Percentiles rank a stretch among this genome's conserved stretches.
Evolutionary conservation across 2,113 vertebrate genomes (phyloP).

Genomic region (Microcebus griseorufus): DNA sequence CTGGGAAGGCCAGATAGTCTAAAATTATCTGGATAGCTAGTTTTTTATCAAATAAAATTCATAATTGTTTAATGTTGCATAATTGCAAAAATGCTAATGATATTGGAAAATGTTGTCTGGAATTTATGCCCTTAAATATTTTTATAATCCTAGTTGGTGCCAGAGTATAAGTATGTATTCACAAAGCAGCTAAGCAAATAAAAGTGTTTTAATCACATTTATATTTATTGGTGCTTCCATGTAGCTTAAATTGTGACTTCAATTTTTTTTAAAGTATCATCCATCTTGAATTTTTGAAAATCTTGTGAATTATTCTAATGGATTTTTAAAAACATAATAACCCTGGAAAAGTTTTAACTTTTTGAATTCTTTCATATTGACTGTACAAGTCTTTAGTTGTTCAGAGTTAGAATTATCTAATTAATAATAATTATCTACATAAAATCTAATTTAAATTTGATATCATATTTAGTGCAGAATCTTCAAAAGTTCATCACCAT

Average conservation of each 20-base stretch:
- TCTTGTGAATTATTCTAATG: background rate
- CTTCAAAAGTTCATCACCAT: background rate
- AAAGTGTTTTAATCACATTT: constrained; percentile 42
- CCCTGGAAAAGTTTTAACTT: background rate
- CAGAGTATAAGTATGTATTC: background rate
- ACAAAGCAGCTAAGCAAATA: too few species aligned
- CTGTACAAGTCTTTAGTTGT: background rate
- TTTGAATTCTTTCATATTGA: background rate
- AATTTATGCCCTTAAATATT: constrained; percentile 36
- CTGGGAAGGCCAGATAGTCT: background rate
- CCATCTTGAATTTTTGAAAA: constrained; percentile 14
- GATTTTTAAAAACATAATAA: constrained; percentile 8
- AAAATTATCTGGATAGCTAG: constrained; percentile 41
- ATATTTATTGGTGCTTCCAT: background rate
- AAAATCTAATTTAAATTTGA: background rate
- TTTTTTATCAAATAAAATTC: constrained; percentile 37
- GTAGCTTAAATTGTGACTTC: background rate
- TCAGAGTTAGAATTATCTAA: background rate
- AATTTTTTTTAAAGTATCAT: constrained; percentile 14
- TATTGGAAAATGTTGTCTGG: constrained; percentile 36
- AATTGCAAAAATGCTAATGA: constrained; percentile 3
- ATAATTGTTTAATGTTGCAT: background rate
- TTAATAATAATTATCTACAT: background rate
- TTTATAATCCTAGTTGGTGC: constrained; percentile 43
- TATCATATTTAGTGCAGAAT: background rate